Conservation (phyloP, 2,797 vertebrate species). For the Cirrhinus mrigala region DNA sequence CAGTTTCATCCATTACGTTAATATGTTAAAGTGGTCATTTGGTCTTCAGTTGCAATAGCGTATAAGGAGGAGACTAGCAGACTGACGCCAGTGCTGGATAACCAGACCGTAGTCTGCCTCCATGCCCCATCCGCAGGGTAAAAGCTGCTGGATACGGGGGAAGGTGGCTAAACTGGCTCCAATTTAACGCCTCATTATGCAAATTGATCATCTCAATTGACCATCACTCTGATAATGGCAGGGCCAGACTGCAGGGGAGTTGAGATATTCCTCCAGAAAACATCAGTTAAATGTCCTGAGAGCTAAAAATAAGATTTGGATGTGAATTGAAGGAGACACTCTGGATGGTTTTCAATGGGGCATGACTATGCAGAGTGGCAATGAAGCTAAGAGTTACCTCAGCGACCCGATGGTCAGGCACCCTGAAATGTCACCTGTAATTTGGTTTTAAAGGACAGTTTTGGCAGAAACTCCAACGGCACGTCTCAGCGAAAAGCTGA, state of each 20-base stretch:
- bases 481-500: background rate
- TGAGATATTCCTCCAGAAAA: constrained; percentile 74
- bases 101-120: constrained; percentile 68
- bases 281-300: constrained; percentile 70
- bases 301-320: constrained; percentile 74
- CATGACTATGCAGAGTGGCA: constrained; percentile 70
- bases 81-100: constrained; percentile 60
- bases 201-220: constrained; percentile 88
- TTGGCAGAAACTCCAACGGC: constrained; percentile 1
- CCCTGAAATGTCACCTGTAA: constrained; percentile 70
- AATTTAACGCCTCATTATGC: constrained; percentile 88
- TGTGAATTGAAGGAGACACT: constrained; percentile 71
- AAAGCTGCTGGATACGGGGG: constrained; percentile 69
- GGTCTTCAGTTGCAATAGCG: constrained; percentile 39
- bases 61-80: constrained; percentile 33
- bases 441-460: constrained; percentile 56
- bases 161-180: constrained; percentile 74
- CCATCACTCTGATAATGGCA: constrained; percentile 80
- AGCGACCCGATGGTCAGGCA: constrained; percentile 60
- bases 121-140: constrained; percentile 70
- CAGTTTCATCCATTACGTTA: constrained; percentile 46
- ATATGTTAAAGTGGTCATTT: constrained; percentile 46
- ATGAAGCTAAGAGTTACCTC: constrained; percentile 68
- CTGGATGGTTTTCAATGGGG: constrained; percentile 68
- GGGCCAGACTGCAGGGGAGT: constrained; percentile 69